Conservation (phyloP, 2,888 invertebrate species). For the Lasioglossum figueresi region DNA sequence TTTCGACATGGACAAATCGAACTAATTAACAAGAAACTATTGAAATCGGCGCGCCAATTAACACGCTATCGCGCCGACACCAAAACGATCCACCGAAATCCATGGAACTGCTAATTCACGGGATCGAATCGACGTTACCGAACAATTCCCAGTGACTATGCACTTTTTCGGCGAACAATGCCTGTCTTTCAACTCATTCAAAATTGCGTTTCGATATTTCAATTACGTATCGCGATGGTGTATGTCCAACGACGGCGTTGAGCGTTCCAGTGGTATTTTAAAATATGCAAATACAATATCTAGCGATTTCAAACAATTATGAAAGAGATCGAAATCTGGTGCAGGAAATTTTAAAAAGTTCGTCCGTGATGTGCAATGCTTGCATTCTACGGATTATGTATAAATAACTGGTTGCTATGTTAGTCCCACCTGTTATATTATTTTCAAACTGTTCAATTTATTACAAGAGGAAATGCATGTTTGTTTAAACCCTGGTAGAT, state of each 20-base stretch:
- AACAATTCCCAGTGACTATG: background rate
- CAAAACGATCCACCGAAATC: background rate
- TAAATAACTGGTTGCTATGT: background rate
- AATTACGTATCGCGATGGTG: background rate
- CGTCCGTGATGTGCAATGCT: background rate
- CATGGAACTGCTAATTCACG: background rate
- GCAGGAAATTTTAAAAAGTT: background rate
- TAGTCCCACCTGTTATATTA: background rate
- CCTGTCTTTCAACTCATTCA: background rate
- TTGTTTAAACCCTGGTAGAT: no score
- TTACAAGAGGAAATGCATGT: background rate
- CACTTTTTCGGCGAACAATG: constrained; percentile 1
- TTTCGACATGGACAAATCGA: constrained; percentile 8
- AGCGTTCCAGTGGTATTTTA: background rate
- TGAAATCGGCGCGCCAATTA: constrained; percentile 13
- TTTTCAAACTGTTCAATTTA: background rate
- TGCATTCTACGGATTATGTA: background rate
- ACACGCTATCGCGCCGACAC: constrained; percentile 7
- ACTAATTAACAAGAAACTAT: constrained; percentile 15
- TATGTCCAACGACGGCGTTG: background rate
- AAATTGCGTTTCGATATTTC: background rate
- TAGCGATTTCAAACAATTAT: background rate
- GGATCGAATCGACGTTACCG: constrained; percentile 5
- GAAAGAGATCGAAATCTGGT: background rate
- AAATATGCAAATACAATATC: constrained; percentile 1